phyloP scores from a whole-genome alignment of 2,797 vertebrate species.

The Columba guinea region DNA sequence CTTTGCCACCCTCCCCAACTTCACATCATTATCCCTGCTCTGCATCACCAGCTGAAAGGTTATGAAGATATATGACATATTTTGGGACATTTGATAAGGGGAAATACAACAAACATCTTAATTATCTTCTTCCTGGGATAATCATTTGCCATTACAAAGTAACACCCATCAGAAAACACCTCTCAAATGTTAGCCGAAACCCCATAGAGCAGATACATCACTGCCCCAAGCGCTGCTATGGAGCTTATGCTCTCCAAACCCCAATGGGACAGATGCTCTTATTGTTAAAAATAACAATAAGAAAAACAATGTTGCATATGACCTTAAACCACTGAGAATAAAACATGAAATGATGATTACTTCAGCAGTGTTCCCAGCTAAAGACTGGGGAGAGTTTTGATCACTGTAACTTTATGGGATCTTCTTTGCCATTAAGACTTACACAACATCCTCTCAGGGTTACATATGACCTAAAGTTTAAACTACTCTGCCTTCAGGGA shows the following conservation, averaged over 20 bases:
- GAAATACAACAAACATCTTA: background rate
- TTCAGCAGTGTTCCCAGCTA: background rate
- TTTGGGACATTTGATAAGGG: background rate
- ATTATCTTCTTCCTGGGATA: background rate
- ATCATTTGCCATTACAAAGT: background rate
- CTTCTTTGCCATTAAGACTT: background rate
- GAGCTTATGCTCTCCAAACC: background rate
- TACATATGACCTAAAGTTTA: background rate
- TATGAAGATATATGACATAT: background rate
- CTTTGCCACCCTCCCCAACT: background rate
- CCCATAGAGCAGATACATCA: rapidly evolving
- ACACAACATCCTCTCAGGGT: background rate
- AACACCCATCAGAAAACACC: background rate
- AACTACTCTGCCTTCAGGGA: background rate
- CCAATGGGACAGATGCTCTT: rapidly evolving
- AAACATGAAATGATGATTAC: background rate
- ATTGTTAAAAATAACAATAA: background rate
- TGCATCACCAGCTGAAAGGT: background rate
- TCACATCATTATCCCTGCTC: background rate
- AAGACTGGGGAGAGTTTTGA: background rate
- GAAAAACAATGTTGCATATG: rapidly evolving
- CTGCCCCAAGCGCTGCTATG: background rate
- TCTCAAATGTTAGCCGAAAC: background rate
- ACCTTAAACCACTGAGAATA: background rate
- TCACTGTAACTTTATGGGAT: background rate